Percentiles rank a stretch among this genome's conserved stretches.
phyloP scores from a whole-genome alignment of 2,113 vertebrate genomes.

The Embiotoca jacksoni region DNA sequence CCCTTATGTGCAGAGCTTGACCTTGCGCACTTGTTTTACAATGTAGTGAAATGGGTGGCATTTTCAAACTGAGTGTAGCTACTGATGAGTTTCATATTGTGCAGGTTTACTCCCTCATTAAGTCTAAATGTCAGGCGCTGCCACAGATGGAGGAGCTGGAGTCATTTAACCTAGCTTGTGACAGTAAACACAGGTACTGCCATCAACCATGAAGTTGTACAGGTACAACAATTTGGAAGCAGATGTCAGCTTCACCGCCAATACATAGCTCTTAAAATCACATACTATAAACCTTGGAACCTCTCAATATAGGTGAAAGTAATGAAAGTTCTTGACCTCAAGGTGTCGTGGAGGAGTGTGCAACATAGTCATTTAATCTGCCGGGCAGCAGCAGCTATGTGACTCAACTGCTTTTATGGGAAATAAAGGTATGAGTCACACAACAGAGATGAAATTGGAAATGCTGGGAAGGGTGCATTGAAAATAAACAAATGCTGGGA shows the following conservation, averaged over 20 bases:
- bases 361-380: conserved; percentile 16
- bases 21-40: conserved; percentile 53
- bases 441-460: conserved; percentile 21
- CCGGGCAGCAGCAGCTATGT: conserved; percentile 6
- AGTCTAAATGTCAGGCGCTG: conserved; percentile 65
- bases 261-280: conserved; percentile 30
- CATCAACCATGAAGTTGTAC: conserved; percentile 32
- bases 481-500: conserved; percentile 37
- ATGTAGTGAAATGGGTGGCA: conserved; percentile 45
- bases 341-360: not conserved
- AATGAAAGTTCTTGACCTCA: conserved; percentile 11
- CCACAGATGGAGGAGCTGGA: conserved; percentile 39
- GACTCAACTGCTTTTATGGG: conserved; percentile 51
- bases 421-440: conserved; percentile 50
- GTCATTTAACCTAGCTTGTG: conserved; percentile 47
- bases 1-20: conserved; percentile 38
- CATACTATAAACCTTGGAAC: conserved; percentile 30
- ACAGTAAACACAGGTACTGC: conserved; percentile 55
- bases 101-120: conserved; percentile 58
- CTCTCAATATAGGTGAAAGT: not conserved
- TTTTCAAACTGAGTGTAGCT: conserved; percentile 49
- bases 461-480: conserved; percentile 17
- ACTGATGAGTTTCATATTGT: conserved; percentile 56
- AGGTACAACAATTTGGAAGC: conserved; percentile 34
- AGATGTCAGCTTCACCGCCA: conserved; percentile 43